These are phyloP conservation scores for Platygyra sinensis DNA, from an alignment of 64 coral and sea anemone species.

Conservation along the genomic window DNA sequence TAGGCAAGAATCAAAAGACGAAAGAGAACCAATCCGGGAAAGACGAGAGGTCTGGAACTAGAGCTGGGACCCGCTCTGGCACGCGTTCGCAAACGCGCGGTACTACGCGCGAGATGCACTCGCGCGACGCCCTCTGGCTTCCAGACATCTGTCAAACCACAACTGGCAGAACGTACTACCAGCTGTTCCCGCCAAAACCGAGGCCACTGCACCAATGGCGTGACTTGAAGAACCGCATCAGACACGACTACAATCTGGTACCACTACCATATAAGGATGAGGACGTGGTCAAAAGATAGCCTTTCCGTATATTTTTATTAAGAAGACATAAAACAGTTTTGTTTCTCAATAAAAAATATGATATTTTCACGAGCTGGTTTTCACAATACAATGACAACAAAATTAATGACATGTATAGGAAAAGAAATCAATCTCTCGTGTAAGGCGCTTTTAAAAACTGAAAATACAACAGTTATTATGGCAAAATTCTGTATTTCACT, in stretches of 20 bases:
- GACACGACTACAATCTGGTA: conserved; percentile 51
- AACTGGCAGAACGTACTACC: conserved; percentile 17
- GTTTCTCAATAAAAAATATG: neutral
- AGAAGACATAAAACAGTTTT: neutral
- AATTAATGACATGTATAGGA: too few relatives aligned
- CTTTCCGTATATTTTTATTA: neutral
- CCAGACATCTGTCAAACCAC: conserved; percentile 46
- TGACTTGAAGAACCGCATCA: conserved; percentile 62
- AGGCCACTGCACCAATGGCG: conserved; percentile 60
- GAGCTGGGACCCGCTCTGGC: neutral
- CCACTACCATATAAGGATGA: conserved; percentile 22
- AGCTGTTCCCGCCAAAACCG: conserved; percentile 45
- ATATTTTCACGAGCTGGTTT: neutral
- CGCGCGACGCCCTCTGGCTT: conserved; percentile 18
- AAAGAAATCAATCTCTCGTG: too few relatives aligned
- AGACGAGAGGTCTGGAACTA: neutral
- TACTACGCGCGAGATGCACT: neutral
- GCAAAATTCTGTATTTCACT: too few relatives aligned
- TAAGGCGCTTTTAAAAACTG: neutral
- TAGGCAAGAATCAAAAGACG: neutral
- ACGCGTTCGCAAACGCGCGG: conserved; percentile 32
- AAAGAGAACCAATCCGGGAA: neutral
- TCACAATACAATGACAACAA: neutral
- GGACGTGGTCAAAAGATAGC: conserved; percentile 24
- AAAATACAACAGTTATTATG: neutral